Percentiles rank a stretch among this genome's conserved stretches.
phyloP scores from a whole-genome alignment of 2,113 vertebrate genomes.

The Heloderma charlesbogerti region DNA sequence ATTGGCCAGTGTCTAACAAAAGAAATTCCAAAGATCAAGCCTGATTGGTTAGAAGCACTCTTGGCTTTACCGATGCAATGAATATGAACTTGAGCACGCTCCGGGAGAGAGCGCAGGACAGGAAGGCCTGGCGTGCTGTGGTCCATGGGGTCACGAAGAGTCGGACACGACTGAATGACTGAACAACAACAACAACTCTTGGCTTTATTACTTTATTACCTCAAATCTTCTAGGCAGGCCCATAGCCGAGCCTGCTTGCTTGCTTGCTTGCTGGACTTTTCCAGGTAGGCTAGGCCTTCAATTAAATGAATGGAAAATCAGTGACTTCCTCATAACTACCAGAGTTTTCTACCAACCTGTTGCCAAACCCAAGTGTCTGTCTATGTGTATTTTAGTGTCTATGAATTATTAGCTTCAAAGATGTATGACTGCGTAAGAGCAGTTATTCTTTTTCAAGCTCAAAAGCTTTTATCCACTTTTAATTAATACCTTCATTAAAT shows the following conservation, averaged over 20 bases:
- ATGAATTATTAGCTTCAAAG: not conserved
- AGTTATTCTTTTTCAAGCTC: not conserved
- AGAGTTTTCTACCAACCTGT: not conserved
- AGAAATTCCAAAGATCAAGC: not conserved
- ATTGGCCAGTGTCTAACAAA: not conserved
- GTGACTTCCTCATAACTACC: not conserved
- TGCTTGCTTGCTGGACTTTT: not conserved
- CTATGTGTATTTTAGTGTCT: not conserved
- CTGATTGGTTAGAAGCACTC: not conserved
- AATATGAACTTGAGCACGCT: too few species aligned
- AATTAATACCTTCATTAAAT: not conserved
- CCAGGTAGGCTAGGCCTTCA: not conserved
- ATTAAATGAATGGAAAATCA: not conserved
- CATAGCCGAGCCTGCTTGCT: not conserved
- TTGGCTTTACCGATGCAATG: too few species aligned
- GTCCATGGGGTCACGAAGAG: too few species aligned
- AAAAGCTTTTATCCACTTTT: not conserved
- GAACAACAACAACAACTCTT: too few species aligned
- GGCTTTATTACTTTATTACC: not conserved
- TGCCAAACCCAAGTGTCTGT: not conserved
- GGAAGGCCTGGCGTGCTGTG: too few species aligned
- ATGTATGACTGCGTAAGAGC: not conserved
- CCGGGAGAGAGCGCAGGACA: too few species aligned
- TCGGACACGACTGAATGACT: too few species aligned
- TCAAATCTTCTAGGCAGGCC: not conserved